Percentiles rank a stretch among this genome's conserved stretches.
Evolutionary conservation across 2,888 invertebrate genomes (phyloP).

Genomic region (Mycalesis mineus): DNA sequence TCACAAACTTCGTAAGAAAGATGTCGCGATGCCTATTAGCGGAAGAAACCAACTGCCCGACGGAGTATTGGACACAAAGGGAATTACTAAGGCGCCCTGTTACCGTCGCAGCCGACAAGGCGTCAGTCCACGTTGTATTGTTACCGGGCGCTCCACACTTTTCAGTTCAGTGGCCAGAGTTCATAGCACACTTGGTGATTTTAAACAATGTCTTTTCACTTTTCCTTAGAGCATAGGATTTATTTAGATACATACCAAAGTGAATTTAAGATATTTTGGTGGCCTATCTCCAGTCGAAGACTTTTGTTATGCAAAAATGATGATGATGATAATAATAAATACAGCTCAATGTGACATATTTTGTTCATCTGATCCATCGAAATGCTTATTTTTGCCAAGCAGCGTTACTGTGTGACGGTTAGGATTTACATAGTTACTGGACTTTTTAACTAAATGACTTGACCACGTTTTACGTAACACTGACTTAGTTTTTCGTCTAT

Average conservation of each 20-base stretch:
- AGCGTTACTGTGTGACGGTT: too few species aligned
- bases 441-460: too few species aligned
- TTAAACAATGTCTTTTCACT: not conserved
- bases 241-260: not conserved
- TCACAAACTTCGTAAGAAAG: conserved; percentile 14
- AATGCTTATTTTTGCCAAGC: too few species aligned
- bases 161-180: conserved; percentile 16
- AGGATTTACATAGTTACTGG: too few species aligned
- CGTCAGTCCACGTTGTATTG: conserved; percentile 44
- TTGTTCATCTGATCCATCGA: too few species aligned
- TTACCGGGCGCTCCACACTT: conserved; percentile 39
- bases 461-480: too few species aligned
- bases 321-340: too few species aligned
- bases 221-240: not conserved
- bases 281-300: too few species aligned
- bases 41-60: not conserved
- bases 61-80: conserved; percentile 35
- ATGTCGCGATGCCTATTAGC: conserved; percentile 3
- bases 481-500: too few species aligned
- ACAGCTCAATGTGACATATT: too few species aligned
- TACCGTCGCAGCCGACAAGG: conserved; percentile 47
- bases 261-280: too few species aligned
- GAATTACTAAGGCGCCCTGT: conserved; percentile 50
- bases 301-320: too few species aligned
- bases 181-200: conserved; percentile 17